Conservation (phyloP, 1,140 invertebrate species). For the Mercenaria mercenaria region DNA sequence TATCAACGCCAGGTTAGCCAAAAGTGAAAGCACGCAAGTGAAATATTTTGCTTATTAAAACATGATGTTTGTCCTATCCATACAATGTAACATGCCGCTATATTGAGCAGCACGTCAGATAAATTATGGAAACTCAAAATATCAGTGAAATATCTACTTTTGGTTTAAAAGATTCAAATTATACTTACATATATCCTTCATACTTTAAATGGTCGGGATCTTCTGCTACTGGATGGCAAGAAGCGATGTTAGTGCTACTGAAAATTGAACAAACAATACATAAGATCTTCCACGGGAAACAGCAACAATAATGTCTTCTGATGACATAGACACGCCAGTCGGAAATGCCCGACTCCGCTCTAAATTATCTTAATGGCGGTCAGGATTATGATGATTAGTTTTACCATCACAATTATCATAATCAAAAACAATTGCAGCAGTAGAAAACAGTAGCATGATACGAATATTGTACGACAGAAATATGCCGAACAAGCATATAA, state of each 20-base stretch:
- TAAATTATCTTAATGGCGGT: too few relatives aligned
- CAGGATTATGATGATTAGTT: not conserved
- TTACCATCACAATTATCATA: not conserved
- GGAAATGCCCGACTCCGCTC: not conserved
- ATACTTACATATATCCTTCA: slow-evolving; percentile 39
- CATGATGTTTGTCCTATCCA: too few relatives aligned
- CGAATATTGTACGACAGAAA: too few relatives aligned
- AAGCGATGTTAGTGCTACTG: not conserved
- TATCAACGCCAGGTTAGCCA: too few relatives aligned
- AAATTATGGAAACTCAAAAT: too few relatives aligned
- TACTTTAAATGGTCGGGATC: not conserved
- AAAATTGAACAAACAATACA: not conserved
- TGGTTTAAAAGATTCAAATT: too few relatives aligned
- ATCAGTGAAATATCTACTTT: too few relatives aligned
- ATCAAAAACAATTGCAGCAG: not conserved
- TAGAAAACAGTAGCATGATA: not conserved
- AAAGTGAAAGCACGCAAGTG: too few relatives aligned
- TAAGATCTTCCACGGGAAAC: not conserved
- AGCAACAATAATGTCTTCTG: not conserved
- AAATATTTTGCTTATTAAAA: too few relatives aligned
- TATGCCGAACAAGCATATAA: too few relatives aligned
- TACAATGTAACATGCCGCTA: too few relatives aligned
- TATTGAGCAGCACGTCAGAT: too few relatives aligned
- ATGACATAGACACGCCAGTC: not conserved
- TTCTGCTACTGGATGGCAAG: not conserved